Evolutionary conservation across 2,888 invertebrate genomes (phyloP).

Genomic region (Neelides folsomi): DNA sequence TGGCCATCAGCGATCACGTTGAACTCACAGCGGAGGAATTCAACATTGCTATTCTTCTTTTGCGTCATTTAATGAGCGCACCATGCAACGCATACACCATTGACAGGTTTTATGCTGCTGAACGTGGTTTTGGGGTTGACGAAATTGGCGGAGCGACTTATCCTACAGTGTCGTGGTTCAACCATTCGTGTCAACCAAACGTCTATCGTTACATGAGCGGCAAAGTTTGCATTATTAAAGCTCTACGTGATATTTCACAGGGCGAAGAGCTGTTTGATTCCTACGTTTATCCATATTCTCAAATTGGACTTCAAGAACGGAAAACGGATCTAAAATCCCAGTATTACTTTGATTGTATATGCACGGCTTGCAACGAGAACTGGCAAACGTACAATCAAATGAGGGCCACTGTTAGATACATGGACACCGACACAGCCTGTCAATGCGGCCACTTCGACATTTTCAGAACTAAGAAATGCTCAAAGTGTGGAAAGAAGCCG

Average conservation of each 20-base stretch:
- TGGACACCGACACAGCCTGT: too few relatives aligned
- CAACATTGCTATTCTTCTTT: conserved; percentile 35
- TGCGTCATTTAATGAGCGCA: conserved; percentile 40
- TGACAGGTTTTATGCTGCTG: conserved; percentile 34
- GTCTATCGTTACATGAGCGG: conserved; percentile 38
- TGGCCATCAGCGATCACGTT: background rate
- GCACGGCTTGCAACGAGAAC: too few relatives aligned
- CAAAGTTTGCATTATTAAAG: conserved; percentile 33
- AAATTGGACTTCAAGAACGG: too few relatives aligned
- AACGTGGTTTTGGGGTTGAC: background rate
- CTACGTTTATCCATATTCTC: too few relatives aligned
- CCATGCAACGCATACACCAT: conserved; percentile 43
- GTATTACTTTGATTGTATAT: too few relatives aligned
- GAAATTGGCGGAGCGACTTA: conserved; percentile 42
- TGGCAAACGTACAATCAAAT: too few relatives aligned
- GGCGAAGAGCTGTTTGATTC: too few relatives aligned
- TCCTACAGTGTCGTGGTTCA: conserved; percentile 40
- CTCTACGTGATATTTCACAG: conserved; percentile 36
- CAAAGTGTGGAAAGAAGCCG: too few relatives aligned
- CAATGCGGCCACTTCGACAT: too few relatives aligned
- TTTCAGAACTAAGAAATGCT: too few relatives aligned
- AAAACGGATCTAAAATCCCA: too few relatives aligned
- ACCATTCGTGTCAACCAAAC: conserved; percentile 42
- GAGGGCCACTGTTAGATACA: too few relatives aligned
- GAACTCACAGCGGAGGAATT: conserved; percentile 20